phyloP scores from a whole-genome alignment of 1,140 invertebrate genomes.

The Diploscapter pachys region DNA sequence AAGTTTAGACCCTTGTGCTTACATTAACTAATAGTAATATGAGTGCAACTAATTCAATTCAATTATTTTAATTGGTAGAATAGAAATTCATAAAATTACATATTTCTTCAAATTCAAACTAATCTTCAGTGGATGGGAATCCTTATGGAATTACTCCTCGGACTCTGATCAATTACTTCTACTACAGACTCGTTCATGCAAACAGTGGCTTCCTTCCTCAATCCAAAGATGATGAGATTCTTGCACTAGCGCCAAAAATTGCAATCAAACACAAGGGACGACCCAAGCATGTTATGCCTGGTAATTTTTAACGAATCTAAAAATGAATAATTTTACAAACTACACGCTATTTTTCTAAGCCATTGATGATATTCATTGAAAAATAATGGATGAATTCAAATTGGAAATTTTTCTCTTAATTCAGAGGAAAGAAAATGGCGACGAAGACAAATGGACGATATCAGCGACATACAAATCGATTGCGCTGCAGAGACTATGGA shows the following conservation, averaged over 20 bases:
- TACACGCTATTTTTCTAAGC: not conserved
- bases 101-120: not conserved
- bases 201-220: constrained; percentile 40
- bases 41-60: too few relatives aligned
- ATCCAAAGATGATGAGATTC: not conserved
- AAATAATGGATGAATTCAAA: too few relatives aligned
- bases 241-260: not conserved
- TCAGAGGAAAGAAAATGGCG: constrained; percentile 23
- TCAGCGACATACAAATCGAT: constrained; percentile 12
- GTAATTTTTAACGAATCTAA: constrained; percentile 19
- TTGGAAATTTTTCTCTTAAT: too few relatives aligned
- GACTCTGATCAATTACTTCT: constrained; percentile 46
- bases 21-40: too few relatives aligned
- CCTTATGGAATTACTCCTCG: constrained; percentile 28
- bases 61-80: too few relatives aligned
- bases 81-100: too few relatives aligned
- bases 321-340: constrained; percentile 28
- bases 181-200: constrained; percentile 38
- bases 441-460: constrained; percentile 14
- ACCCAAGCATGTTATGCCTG: constrained; percentile 5
- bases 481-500: constrained; percentile 35
- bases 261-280: not conserved
- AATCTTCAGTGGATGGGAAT: constrained; percentile 10
- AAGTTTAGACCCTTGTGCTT: too few relatives aligned
- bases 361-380: too few relatives aligned